Conservation (phyloP, 2,113 vertebrate species). For the Pao palembangensis region DNA sequence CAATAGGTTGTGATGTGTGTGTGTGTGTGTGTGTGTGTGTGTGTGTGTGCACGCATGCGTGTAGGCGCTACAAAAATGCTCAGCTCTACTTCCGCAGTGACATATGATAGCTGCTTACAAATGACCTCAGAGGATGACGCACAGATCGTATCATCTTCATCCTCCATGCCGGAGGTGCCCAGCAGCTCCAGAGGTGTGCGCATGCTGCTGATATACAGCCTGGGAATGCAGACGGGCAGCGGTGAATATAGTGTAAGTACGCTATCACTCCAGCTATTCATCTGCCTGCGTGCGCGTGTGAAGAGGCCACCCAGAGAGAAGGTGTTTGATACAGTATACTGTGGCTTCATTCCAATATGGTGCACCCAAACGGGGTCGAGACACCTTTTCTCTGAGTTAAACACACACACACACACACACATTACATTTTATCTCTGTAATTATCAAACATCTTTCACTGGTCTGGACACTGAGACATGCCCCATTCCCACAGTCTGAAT, state of each 20-base stretch:
- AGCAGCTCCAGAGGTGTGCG: constrained; percentile 14
- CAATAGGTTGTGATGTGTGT: neutral
- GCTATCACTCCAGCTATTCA: neutral
- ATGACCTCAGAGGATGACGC: constrained; percentile 26
- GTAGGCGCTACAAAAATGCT: constrained; percentile 12
- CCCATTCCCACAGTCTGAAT: neutral
- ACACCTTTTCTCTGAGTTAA: neutral
- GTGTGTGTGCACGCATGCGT: neutral
- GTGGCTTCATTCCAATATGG: constrained; percentile 1
- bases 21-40: neutral
- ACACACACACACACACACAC: too few relatives aligned
- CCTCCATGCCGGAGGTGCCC: constrained; percentile 19
- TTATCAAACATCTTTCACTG: constrained; percentile 33
- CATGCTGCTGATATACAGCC: constrained; percentile 3
- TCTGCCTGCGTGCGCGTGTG: neutral
- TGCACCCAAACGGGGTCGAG: constrained; percentile 7
- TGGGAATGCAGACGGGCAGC: constrained; percentile 1
- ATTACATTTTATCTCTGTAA: neutral
- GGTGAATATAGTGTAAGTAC: neutral
- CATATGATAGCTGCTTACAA: constrained; percentile 32
- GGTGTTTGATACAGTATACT: constrained; percentile 29
- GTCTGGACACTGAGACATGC: neutral
- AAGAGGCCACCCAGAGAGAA: constrained; percentile 1
- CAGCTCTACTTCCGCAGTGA: neutral
- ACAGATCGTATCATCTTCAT: constrained; percentile 35